These are phyloP conservation scores for Microtus ochrogaster DNA, from an alignment of 2,113 vertebrate species.

Conservation along the genomic window DNA sequence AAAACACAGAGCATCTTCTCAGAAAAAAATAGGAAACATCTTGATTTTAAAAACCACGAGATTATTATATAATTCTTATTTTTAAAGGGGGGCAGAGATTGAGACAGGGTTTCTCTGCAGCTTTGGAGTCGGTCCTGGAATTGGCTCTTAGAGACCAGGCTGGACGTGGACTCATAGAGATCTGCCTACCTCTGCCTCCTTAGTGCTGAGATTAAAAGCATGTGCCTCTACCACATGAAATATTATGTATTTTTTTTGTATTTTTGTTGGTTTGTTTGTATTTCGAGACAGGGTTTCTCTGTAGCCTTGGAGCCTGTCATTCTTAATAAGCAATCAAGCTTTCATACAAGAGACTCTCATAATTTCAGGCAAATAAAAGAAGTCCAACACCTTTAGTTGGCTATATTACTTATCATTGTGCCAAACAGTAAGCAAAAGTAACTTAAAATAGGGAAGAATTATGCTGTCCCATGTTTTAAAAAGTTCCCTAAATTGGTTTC, in stretches of 20 bases:
- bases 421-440: not conserved
- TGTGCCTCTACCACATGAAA: too few relatives aligned
- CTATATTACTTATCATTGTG: not conserved
- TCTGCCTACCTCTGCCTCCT: too few relatives aligned
- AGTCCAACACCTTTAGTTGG: not conserved
- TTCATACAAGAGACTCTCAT: constrained; percentile 50
- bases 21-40: constrained; percentile 13
- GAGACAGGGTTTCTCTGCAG: too few relatives aligned
- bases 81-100: too few relatives aligned
- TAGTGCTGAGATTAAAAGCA: too few relatives aligned
- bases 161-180: too few relatives aligned
- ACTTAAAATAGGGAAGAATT: not conserved
- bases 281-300: too few relatives aligned
- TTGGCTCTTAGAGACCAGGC: too few relatives aligned
- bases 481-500: not conserved
- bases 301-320: not conserved
- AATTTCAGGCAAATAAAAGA: not conserved
- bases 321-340: constrained; percentile 47
- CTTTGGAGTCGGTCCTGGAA: too few relatives aligned
- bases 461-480: not conserved
- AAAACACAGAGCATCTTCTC: constrained; percentile 1
- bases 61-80: constrained; percentile 60
- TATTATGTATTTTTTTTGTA: too few relatives aligned
- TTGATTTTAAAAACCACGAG: not conserved
- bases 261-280: too few relatives aligned